Base-by-base conservation (phyloP, 2,113 vertebrate genomes). In the Bothrops jararaca region DNA sequence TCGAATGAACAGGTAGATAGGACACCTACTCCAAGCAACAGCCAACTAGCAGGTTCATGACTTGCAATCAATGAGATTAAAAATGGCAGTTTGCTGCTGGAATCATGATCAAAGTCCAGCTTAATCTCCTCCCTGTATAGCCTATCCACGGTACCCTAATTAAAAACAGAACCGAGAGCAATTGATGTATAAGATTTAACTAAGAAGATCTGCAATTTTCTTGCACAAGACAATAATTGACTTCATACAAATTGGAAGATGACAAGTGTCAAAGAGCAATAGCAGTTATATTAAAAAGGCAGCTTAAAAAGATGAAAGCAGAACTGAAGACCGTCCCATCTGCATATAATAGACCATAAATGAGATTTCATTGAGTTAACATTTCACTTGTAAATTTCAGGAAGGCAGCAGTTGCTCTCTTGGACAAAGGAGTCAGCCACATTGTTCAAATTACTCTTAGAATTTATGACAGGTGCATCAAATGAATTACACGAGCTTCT, bases 121-220 rank as follows among this genome's bases (percentile, higher is more conserved):
- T 94, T 95, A 22, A 39, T 15, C 29, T 39, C 18, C 88, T 23
- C n/a, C 23, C 15, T 94, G 94, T 94, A 26, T 88, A 94, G 94
- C 57, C 92, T 89, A 88, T 95, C 86, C 94, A 85, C 85, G 42
- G 92, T 69, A 60, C 86, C 52, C 26, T 92, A 95, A 94, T 18
- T 96, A 96, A 96, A 96, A 94, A 92, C 86, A 53, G 94, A 92
- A 93, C 23, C 54, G 85, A 92, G 94, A 94, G 94, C 91, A 85
- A 96, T 22, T 86, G 88, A 95, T 96, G 94, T 52, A 74, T 94
- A 9, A 57, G 90, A 42, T 95, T 96, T 94, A 96, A 96, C 94
- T 95, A 96, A 96, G n/a, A 96, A 94, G 91, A 94, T 95, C 95
- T 92, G 64, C 90, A 96, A 95, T 96, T 96, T 95, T 96, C 91